Percentiles rank a stretch among this genome's conserved stretches.
Conservation (phyloP, 2,888 invertebrate species). For the Epinotia bilunana region DNA sequence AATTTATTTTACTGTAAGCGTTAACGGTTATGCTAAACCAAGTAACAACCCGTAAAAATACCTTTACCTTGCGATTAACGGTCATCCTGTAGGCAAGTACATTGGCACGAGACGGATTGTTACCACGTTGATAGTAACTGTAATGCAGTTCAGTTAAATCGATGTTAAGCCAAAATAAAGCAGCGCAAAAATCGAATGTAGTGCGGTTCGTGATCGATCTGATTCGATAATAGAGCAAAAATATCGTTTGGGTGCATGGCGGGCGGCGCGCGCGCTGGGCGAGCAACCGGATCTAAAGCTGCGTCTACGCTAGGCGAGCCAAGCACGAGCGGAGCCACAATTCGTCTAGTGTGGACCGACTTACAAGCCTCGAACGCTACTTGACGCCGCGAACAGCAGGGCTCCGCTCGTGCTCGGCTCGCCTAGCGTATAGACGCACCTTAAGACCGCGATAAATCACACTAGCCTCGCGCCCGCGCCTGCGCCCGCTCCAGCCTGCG, state of each 20-base stretch:
- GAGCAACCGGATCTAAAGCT: constrained; percentile 74
- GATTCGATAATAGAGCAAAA: constrained; percentile 74
- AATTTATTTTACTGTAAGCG: not conserved
- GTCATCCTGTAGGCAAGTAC: not conserved
- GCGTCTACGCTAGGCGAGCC: no score
- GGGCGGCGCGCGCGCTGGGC: constrained; percentile 53
- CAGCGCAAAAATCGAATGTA: constrained; percentile 58
- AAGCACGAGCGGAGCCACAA: no score
- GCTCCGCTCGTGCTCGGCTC: no score
- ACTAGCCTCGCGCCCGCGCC: constrained; percentile 55
- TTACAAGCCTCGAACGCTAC: no score
- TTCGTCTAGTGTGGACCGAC: no score
- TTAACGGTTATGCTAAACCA: not conserved
- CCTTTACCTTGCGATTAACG: constrained; percentile 43
- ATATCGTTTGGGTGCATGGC: constrained; percentile 74
- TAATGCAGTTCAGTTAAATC: constrained; percentile 24
- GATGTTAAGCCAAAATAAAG: constrained; percentile 52
- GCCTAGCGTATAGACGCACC: no score
- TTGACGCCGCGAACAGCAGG: no score
- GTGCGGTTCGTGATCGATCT: constrained; percentile 71
- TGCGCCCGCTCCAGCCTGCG: constrained; percentile 38
- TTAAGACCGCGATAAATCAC: constrained; percentile 74
- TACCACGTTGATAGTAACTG: constrained; percentile 4
- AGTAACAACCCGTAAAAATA: not conserved
- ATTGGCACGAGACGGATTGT: not conserved